Conservation (phyloP, 1,140 invertebrate species). For the Geopemphigus sp. region DNA sequence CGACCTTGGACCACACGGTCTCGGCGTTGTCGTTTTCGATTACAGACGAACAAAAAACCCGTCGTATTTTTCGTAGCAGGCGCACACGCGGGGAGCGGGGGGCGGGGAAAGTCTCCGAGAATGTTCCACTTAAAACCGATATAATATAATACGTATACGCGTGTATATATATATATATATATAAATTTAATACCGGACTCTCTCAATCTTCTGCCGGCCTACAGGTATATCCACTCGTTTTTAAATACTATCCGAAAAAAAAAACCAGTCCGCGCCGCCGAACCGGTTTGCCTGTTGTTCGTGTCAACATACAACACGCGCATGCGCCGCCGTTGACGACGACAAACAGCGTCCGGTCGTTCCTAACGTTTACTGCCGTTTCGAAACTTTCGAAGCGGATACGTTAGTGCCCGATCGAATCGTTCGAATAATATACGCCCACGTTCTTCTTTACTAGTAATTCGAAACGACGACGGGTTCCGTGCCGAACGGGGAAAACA, state of each 20-base stretch:
- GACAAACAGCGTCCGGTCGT: too few species aligned
- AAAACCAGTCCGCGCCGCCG: not conserved
- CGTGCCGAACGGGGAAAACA: too few species aligned
- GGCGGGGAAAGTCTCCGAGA: slow-evolving; percentile 25
- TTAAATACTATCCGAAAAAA: slow-evolving; percentile 34
- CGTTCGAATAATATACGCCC: too few species aligned
- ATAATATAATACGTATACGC: not conserved
- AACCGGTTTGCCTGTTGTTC: too few species aligned
- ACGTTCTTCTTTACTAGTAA: too few species aligned
- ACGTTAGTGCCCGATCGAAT: too few species aligned
- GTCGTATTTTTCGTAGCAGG: not conserved
- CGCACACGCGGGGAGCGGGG: not conserved
- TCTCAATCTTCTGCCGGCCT: slow-evolving; percentile 2
- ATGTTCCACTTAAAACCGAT: slow-evolving; percentile 21
- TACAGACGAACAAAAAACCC: not conserved
- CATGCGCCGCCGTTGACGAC: too few species aligned
- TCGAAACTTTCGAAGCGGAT: not conserved
- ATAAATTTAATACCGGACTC: not conserved
- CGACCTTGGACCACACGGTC: slow-evolving; percentile 17
- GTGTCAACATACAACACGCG: too few species aligned
- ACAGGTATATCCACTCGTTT: slow-evolving; percentile 3
- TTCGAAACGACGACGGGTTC: too few species aligned
- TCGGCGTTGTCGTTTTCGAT: not conserved
- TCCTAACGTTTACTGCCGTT: not conserved
- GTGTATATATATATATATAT: not conserved